Base-by-base conservation (phyloP, 2,113 vertebrate species). In the Cryptomyrus ogoouensis region DNA sequence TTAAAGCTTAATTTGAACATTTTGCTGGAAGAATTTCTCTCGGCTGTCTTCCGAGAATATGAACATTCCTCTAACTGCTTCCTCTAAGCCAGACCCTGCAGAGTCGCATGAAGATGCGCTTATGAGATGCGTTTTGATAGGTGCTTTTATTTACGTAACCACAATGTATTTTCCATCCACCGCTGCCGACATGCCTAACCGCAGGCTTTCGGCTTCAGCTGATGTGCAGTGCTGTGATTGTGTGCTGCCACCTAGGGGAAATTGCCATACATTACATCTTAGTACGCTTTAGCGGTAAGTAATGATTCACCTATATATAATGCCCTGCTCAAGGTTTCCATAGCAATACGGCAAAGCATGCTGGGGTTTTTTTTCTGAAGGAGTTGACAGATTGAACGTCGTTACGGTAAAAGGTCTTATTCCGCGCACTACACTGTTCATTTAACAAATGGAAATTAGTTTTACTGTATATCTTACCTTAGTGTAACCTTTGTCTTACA, bases 281-380 rank as follows among this genome's bases (percentile, higher is more conserved):
- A 47, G 83, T 83, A 53, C 88, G 74, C 83, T 83, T 46, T 89
- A 21, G 91, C 77, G 84, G 90, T 90, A 90, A 91, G 91, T 93
- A 93, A 90, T 89, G 80, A 89, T 92, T 89, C 93, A 91, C 93
- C 93, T 94, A 92, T 92, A 91, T 91, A 92, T 92, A 91, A 92
- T 89, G 92, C 91, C 93, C 93, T 90, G 93, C 50, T 94, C 92
- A 87, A 93, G 93, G 96, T 96, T 96, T 94, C 96, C 94, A 95
- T 96, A 94, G 94, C 35, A 91, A 96, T 94, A 62, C 10, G 21
- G 93, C 93, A 93, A 94, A 89, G 92, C 92, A 92, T 93, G 93
- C 93, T 90, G 92, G 58, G 89, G 91, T 50, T 88, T 77, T 89
- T 10, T 66, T 77, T 88, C 35, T 66, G 88, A 83, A 83, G 84